Evolutionary conservation across 1,140 invertebrate genomes (phyloP), one percentile per base, ranked within the genome.

Genomic region (Heliconius nattereri): DNA sequence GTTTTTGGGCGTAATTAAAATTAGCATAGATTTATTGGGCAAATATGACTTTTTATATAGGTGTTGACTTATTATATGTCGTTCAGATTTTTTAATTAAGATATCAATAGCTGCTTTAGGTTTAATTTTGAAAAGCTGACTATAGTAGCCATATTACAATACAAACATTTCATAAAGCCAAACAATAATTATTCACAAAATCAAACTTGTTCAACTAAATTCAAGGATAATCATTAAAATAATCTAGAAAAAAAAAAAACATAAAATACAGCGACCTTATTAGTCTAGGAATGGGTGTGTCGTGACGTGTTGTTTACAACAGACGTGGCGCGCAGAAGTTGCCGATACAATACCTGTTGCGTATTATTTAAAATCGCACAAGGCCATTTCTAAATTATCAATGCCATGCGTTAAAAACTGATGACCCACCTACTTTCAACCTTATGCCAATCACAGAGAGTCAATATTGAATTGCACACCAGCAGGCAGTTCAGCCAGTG

Each of bases 241-340:
- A 66, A 26, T 11, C 9, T 72, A 72, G 70, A 5, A 35, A 35
- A 49, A 75, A 45, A 52, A 54, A 72, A 54, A 13, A 76, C 73
- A 70, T 71, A 20, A 45, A 49, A 40, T 49, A 11, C 72, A 29
- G 19, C 71, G n/a, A 45, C 87, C 88, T 88, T 91, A 91, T 93
- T 92, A 84, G 89, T 88, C 85, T 87, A 92, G 79, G 76, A 87
- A 92, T 91, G 91, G 92, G 92, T 94, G 92, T 94, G 92, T 92
- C 91, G 73, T 93, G 91, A 94, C 91, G 92, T 90, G 85, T 84
- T 88, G 85, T 92, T 91, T 90, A 89, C 87, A 81, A 88, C 80
- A 71, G 73, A 75, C 74, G 74, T 81, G 78, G 81, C 80, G 82
- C n/a, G 70, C 71, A 75, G 32, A 35, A 85, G 85, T 87, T 83